These are phyloP conservation scores for Phortica variegata DNA, from an alignment of 1,140 invertebrate species.

Conservation along the genomic window DNA sequence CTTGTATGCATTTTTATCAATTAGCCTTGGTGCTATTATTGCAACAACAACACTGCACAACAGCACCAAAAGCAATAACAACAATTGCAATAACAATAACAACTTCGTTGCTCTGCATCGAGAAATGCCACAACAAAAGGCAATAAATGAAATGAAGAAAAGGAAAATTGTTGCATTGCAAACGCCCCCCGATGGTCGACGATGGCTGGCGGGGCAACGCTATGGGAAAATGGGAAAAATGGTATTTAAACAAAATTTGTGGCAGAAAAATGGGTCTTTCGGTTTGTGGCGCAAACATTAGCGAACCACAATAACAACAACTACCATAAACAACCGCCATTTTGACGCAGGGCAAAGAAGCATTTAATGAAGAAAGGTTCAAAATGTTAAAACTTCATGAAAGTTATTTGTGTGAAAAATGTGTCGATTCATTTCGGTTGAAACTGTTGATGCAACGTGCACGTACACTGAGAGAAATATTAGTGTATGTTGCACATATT, in stretches of 20 bases:
- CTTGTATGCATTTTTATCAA: conserved; percentile 32
- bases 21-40: conserved; percentile 40
- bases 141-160: conserved; percentile 21
- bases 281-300: conserved; percentile 11
- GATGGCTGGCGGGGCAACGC: too few relatives aligned
- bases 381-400: conserved; percentile 32
- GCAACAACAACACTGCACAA: too few relatives aligned
- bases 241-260: conserved; percentile 35
- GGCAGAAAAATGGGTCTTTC: conserved; percentile 22
- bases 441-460: too few relatives aligned
- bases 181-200: not conserved
- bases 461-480: too few relatives aligned
- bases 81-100: not conserved
- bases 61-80: too few relatives aligned
- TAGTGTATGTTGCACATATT: too few relatives aligned
- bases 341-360: too few relatives aligned
- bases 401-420: conserved; percentile 44
- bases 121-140: conserved; percentile 18
- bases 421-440: conserved; percentile 5
- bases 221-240: conserved; percentile 7
- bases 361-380: conserved; percentile 7
- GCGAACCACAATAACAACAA: not conserved
- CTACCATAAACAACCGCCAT: too few relatives aligned
- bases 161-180: conserved; percentile 23
- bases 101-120: not conserved